A percentile compares a stretch with the other conserved stretches of the same genome.
phyloP scores from a whole-genome alignment of 2,888 invertebrate genomes.

The Cyrtodaria siliqua region DNA sequence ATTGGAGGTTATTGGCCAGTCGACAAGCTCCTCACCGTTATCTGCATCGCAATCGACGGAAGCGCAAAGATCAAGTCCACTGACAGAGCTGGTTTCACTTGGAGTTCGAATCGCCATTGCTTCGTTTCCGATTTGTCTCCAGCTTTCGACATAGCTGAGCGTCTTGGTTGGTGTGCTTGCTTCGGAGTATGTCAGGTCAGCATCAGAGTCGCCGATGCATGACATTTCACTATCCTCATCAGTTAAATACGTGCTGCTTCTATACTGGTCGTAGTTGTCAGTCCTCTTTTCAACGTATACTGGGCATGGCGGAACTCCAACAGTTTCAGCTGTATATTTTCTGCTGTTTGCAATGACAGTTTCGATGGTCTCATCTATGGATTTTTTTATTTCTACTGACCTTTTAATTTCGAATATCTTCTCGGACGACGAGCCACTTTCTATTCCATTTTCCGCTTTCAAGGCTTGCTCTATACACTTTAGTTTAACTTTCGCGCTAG shows the following conservation, averaged over 20 bases:
- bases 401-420: too few species aligned
- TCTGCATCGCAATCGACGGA: too few species aligned
- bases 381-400: too few species aligned
- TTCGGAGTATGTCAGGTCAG: constrained; percentile 49
- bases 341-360: too few species aligned
- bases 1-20: background rate
- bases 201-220: constrained; percentile 46
- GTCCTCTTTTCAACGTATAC: background rate
- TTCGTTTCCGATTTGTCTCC: background rate
- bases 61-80: too few species aligned
- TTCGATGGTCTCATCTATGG: too few species aligned
- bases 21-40: background rate
- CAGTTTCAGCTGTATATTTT: too few species aligned
- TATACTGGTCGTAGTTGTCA: background rate
- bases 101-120: background rate
- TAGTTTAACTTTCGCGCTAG: constrained; percentile 30
- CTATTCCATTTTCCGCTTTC: too few species aligned
- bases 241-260: background rate
- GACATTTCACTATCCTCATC: constrained; percentile 22
- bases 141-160: constrained; percentile 2
- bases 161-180: constrained; percentile 27
- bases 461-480: background rate
- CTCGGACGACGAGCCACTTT: too few species aligned
- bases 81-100: background rate
- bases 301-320: too few species aligned